Evolutionary conservation across 2,797 vertebrate species (phyloP), one percentile per base, ranked within the genome.

Genomic region (Pseudochaenichthys georgianus): DNA sequence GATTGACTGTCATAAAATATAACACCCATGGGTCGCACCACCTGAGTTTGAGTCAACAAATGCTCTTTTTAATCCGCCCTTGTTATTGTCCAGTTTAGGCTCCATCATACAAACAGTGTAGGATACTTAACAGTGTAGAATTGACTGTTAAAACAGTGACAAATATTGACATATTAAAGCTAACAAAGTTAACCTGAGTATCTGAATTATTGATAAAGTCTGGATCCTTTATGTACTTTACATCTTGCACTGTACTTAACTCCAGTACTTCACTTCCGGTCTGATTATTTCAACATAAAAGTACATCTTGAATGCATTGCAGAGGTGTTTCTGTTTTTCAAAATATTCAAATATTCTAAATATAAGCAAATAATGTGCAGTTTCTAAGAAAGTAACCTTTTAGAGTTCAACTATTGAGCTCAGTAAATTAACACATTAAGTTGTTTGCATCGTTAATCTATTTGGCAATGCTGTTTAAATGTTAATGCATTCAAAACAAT

Each of bases 241-340:
- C 76, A 72, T 34, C 43, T 3, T 23, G 48, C 38, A 13, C 38
- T 21, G 43, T 19, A 28, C 60, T 47, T 54, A 17, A 59, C 57
- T 38, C 9, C n/a, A 15, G 28, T 15, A 3, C 0, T 1, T 45
- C 1, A 41, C 43, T 73, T 88, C 79, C 83, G 54, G 57, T 73
- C 21, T 28, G 2, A 3, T 13, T 4, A 5, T 77, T 84, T 83
- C 86, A 84, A 80, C 38, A 78, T 88, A 88, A 87, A 79, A 46
- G 10, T 5, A 12, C 8, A 17, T 48, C 7, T 42, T 3, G 9
- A 23, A 9, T 52, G 38, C 8, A 61, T 60, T 19, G 13, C 5
- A 71, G 13, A 17, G 6, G 2, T 13, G 5, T 47, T 57, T 43
- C 2, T 58, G 8, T n/a, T 17, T 43, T 61, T 10, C 21, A 21